Evolutionary conservation across 64 coral and sea anemone species (phyloP), one percentile per base, ranked within the genome.

Genomic region (Astreopora myriophthalma): DNA sequence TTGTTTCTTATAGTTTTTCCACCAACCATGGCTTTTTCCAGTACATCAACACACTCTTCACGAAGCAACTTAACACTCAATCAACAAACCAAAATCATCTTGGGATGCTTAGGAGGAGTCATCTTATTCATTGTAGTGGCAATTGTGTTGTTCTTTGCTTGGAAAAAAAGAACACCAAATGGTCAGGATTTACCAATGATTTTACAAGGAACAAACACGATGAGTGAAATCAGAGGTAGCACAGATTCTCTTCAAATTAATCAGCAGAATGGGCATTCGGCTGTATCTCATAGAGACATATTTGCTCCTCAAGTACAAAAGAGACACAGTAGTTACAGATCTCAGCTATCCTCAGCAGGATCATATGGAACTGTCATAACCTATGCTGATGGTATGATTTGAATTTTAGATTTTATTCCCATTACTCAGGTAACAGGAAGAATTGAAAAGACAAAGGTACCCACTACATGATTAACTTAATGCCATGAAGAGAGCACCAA

Each of bases 241-340:
- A 22, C 17, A 64, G 20, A 32, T 64, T 34, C 31, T 20, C 32
- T 58, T 38, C 22, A 32, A 63, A 8, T 35, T 10, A 65, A 37
- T 8, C 32, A 62, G 29, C 49, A 23, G 14, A 64, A 36, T 64
- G 79, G 51, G 37, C 31, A 63, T 16, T 16, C 5, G 51, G 42
- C 72, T 40, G 5, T n/a, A 38, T 40, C 48, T 22, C 76, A 52
- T 49, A 52, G 76, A 80, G 48, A 80, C 27, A 31, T 48, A 58
- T 48, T 58, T 80, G 10, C 38, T 36, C 16, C 79, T 30, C 22
- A 35, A 25, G 57, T 34, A 64, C 79, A n/a, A 34, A 82, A 82
- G 55, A 82, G 79, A 63, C 34, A 82, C 32, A 82, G 79, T 26
- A 82, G 79, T 82, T 82, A 82, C 79, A 82, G 79, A 23, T 82